Evolutionary conservation across 1,140 invertebrate genomes (phyloP).

Genomic region (Drosophila kohkoa): DNA sequence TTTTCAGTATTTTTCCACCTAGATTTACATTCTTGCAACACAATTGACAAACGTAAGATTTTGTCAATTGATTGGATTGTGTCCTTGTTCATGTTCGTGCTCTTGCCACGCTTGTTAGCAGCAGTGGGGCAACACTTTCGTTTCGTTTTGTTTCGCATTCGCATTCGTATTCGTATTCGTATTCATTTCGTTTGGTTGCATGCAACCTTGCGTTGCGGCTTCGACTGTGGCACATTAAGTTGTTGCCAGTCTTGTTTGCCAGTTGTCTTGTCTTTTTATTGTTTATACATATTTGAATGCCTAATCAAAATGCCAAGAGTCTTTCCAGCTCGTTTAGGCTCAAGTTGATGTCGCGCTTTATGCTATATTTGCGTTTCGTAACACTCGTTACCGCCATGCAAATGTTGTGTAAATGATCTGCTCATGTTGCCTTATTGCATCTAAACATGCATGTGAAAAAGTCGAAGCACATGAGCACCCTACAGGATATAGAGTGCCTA

Average conservation of each 20-base stretch:
- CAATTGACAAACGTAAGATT: constrained; percentile 6
- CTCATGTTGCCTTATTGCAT: constrained; percentile 47
- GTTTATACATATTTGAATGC: constrained; percentile 54
- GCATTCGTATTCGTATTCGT: too few relatives aligned
- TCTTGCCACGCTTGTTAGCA: background rate
- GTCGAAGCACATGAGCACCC: background rate
- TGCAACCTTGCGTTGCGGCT: background rate
- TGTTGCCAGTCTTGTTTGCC: constrained; percentile 37
- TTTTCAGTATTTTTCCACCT: background rate
- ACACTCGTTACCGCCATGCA: constrained; percentile 28
- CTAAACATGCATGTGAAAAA: constrained; percentile 35
- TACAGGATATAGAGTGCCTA: background rate
- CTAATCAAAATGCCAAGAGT: constrained; percentile 51
- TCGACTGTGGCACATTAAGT: constrained; percentile 44
- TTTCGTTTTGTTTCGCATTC: too few relatives aligned
- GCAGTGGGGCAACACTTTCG: constrained; percentile 16
- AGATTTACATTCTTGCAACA: background rate
- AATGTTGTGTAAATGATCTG: constrained; percentile 53
- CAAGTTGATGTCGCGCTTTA: background rate
- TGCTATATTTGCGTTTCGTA: constrained; percentile 7
- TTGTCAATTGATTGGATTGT: constrained; percentile 8
- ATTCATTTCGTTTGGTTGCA: background rate
- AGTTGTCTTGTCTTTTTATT: constrained; percentile 35
- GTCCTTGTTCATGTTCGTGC: constrained; percentile 25
- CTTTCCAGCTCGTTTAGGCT: background rate